These are phyloP conservation scores for Pterostichus madidus DNA, from an alignment of 2,888 invertebrate genomes.

Conservation along the genomic window DNA sequence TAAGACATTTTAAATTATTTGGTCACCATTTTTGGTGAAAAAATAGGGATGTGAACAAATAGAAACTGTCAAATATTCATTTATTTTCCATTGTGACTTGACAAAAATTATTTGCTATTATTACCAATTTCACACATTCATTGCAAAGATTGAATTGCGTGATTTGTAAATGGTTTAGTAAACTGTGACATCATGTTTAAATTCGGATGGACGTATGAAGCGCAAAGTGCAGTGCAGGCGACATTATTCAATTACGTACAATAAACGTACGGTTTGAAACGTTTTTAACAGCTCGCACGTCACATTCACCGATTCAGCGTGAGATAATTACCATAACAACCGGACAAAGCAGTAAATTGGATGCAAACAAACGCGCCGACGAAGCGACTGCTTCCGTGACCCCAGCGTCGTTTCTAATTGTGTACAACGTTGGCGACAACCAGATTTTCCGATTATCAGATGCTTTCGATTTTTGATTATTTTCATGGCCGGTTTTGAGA, in stretches of 20 bases:
- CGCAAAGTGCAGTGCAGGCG: slow-evolving; percentile 36
- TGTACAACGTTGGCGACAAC: slow-evolving; percentile 14
- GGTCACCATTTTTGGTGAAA: not conserved
- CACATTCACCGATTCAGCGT: slow-evolving; percentile 41
- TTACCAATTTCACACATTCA: not conserved
- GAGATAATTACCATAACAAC: slow-evolving; percentile 50
- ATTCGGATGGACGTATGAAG: slow-evolving; percentile 19
- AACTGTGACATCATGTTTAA: slow-evolving; percentile 4
- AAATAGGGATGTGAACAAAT: not conserved
- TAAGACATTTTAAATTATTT: not conserved
- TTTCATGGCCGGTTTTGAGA: slow-evolving; percentile 25
- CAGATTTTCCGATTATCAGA: not conserved
- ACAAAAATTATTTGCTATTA: too few relatives aligned
- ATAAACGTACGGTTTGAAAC: slow-evolving; percentile 45
- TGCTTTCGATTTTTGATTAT: slow-evolving; percentile 40
- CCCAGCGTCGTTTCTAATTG: slow-evolving; percentile 2
- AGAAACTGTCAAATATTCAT: slow-evolving; percentile 10
- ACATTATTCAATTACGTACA: slow-evolving; percentile 47
- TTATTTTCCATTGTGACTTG: not conserved
- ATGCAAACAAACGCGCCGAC: slow-evolving; percentile 39
- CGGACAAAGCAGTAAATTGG: slow-evolving; percentile 48
- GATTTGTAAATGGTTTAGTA: not conserved
- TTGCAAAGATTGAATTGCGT: not conserved
- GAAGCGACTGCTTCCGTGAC: not conserved
- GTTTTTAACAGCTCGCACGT: slow-evolving; percentile 46